Evolutionary conservation across 2,113 vertebrate species (phyloP).

Genomic region (Dicerorhinus sumatrensis): DNA sequence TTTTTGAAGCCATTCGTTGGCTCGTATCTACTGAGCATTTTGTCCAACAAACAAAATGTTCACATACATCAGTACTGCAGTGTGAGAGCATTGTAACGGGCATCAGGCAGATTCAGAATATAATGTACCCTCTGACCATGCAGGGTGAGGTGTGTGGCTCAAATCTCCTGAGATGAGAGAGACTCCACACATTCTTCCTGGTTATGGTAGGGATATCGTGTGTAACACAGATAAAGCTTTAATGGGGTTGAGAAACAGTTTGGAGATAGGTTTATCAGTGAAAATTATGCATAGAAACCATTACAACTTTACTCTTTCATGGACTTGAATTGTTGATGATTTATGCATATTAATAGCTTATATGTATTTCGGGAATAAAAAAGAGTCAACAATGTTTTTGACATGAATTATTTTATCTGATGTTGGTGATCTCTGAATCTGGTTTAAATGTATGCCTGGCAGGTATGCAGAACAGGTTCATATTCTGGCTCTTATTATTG

Average conservation of each 20-base stretch:
- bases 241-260: not conserved
- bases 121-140: not conserved
- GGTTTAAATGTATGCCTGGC: not conserved
- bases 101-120: not conserved
- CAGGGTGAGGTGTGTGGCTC: not conserved
- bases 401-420: not conserved
- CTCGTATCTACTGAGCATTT: not conserved
- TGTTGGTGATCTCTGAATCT: not conserved
- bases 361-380: not conserved
- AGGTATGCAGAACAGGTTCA: not conserved
- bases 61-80: not conserved
- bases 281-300: not conserved
- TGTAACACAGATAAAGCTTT: not conserved
- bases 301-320: not conserved
- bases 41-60: not conserved
- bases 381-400: not conserved
- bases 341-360: not conserved
- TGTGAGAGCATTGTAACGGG: too few relatives aligned
- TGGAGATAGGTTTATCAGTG: not conserved
- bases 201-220: not conserved
- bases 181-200: not conserved
- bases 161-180: not conserved
- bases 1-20: not conserved
- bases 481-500: not conserved
- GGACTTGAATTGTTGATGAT: not conserved